Percentiles rank a stretch among this genome's conserved stretches.
Conservation (phyloP, 2,888 invertebrate genomes). For the Dryadula phaetusa region DNA sequence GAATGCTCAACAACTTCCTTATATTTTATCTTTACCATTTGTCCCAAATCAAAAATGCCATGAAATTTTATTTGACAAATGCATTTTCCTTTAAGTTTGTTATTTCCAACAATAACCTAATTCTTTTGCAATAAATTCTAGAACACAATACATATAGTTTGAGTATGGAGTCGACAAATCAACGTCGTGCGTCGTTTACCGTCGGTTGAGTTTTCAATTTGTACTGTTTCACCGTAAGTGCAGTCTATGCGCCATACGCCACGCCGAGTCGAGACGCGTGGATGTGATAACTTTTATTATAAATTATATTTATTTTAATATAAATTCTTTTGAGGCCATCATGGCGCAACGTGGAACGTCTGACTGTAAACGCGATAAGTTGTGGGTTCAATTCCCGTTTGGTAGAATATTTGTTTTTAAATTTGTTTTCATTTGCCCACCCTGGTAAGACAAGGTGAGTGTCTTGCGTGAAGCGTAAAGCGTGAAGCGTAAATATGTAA, state of each 20-base stretch:
- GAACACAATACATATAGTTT: slow-evolving; percentile 20
- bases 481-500: too few relatives aligned
- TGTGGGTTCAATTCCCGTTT: too few relatives aligned
- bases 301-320: too few relatives aligned
- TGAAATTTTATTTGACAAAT: slow-evolving; percentile 19
- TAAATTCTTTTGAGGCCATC: too few relatives aligned
- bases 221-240: slow-evolving; percentile 73
- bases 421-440: too few relatives aligned
- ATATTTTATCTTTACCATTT: neutral
- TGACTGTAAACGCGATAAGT: too few relatives aligned
- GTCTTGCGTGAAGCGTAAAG: too few relatives aligned
- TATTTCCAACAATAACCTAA: slow-evolving; percentile 29
- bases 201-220: slow-evolving; percentile 78
- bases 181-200: slow-evolving; percentile 68
- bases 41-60: slow-evolving; percentile 5
- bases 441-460: too few relatives aligned
- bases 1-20: neutral
- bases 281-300: too few relatives aligned
- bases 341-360: too few relatives aligned
- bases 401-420: too few relatives aligned
- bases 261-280: slow-evolving; percentile 36
- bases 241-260: slow-evolving; percentile 51
- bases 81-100: slow-evolving; percentile 13
- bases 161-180: slow-evolving; percentile 67
- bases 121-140: slow-evolving; percentile 31